Evolutionary conservation across 2,888 invertebrate genomes (phyloP).

Genomic region (Cetonia aurata): DNA sequence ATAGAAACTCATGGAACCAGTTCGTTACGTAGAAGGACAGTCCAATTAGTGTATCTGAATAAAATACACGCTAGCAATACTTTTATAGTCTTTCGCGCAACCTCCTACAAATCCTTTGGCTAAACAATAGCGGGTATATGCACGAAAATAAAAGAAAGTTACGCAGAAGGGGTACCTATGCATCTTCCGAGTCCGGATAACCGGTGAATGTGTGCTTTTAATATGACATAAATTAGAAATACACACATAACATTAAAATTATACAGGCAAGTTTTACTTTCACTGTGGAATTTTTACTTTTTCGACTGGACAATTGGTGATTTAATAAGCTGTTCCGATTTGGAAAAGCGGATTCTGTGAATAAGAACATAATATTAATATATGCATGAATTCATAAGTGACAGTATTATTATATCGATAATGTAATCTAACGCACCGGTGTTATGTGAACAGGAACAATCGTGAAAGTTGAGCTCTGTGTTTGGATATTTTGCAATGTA

Average conservation of each 20-base stretch:
- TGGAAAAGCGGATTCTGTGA: neutral
- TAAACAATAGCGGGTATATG: neutral
- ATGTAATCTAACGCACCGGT: neutral
- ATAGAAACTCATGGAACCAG: neutral
- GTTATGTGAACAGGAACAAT: slow-evolving; percentile 17
- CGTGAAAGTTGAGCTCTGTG: slow-evolving; percentile 11
- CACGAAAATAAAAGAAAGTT: neutral
- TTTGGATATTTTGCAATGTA: too few relatives aligned
- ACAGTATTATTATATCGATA: neutral
- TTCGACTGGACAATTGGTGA: too few relatives aligned
- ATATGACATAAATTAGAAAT: slow-evolving; percentile 8
- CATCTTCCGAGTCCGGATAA: slow-evolving; percentile 1
- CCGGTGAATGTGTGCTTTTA: slow-evolving; percentile 22
- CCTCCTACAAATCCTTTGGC: neutral
- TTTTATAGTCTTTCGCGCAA: neutral
- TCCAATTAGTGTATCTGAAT: slow-evolving; percentile 19
- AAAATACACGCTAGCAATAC: slow-evolving; percentile 9
- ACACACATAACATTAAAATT: slow-evolving; percentile 11
- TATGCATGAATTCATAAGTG: neutral
- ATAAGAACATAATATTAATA: neutral
- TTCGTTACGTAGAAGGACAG: slow-evolving; percentile 8
- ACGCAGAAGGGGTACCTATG: neutral
- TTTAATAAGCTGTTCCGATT: slow-evolving; percentile 1
- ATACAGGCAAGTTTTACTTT: slow-evolving; percentile 9
- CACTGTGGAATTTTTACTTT: slow-evolving; percentile 21